Conservation (phyloP, 2,113 vertebrate genomes). For the Nanorana parkeri region DNA sequence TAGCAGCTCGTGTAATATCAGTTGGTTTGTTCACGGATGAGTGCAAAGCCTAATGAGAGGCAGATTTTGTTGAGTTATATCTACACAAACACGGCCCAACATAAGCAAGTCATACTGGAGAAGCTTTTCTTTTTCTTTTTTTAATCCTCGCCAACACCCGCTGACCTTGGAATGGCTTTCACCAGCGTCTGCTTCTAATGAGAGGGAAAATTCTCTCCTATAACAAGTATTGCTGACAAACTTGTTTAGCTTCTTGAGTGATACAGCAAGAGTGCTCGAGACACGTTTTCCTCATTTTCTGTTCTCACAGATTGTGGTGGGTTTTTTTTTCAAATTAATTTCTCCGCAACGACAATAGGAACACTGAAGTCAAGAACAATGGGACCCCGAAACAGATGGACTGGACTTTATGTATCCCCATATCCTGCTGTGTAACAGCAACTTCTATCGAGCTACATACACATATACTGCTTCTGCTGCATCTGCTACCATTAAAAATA, state of each 20-base stretch:
- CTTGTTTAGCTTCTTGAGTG: constrained; percentile 67
- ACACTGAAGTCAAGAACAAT: constrained; percentile 5
- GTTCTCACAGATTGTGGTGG: not conserved
- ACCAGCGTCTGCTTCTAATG: constrained; percentile 74
- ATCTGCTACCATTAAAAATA: constrained; percentile 24
- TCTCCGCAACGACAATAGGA: constrained; percentile 13
- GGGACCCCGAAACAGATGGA: not conserved
- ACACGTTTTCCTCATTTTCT: constrained; percentile 51
- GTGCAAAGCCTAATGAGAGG: constrained; percentile 77
- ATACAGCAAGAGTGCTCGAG: constrained; percentile 7
- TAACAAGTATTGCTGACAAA: constrained; percentile 75
- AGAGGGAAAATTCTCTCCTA: constrained; percentile 67
- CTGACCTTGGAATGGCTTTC: constrained; percentile 71
- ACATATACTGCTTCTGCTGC: constrained; percentile 1
- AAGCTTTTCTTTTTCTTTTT: constrained; percentile 68
- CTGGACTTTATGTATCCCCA: not conserved
- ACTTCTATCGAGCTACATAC: not conserved
- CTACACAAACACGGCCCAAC: constrained; percentile 81
- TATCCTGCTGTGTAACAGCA: constrained; percentile 29
- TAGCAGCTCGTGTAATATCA: constrained; percentile 79
- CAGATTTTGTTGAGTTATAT: constrained; percentile 81
- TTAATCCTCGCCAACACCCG: constrained; percentile 71
- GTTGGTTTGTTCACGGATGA: constrained; percentile 81
- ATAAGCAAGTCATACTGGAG: constrained; percentile 73
- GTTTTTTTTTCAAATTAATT: constrained; percentile 17